These are phyloP conservation scores for Drosophila antonietae DNA, from an alignment of 2,888 invertebrate species.

Conservation along the genomic window DNA sequence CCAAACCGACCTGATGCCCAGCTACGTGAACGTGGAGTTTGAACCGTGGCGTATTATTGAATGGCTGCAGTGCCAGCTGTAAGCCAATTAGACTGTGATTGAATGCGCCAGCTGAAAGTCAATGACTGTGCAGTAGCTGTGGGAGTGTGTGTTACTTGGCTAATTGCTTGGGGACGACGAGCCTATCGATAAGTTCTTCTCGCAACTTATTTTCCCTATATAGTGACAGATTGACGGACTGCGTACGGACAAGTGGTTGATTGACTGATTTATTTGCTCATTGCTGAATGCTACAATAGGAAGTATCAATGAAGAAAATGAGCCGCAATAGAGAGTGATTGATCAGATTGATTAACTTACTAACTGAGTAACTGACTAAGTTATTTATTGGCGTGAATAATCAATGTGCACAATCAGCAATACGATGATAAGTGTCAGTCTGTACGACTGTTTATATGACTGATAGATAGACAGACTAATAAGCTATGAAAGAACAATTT, in stretches of 20 bases:
- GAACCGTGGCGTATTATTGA: constrained; percentile 34
- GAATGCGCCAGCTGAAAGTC: constrained; percentile 36
- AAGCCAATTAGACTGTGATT: constrained; percentile 60
- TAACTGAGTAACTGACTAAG: background rate
- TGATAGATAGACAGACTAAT: background rate
- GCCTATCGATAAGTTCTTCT: background rate
- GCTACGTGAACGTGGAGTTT: constrained; percentile 12
- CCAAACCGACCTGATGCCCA: background rate
- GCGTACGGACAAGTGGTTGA: no score
- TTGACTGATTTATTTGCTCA: background rate
- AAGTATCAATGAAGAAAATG: background rate
- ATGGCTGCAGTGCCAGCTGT: constrained; percentile 29
- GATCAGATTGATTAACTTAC: background rate
- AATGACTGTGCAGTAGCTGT: constrained; percentile 10
- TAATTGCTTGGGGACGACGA: constrained; percentile 29
- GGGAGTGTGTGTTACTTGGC: constrained; percentile 11
- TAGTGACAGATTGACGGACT: background rate
- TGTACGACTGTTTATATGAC: background rate
- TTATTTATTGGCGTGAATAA: background rate
- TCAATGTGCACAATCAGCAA: background rate
- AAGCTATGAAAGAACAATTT: background rate
- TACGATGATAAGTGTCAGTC: background rate
- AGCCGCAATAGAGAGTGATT: background rate
- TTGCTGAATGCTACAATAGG: background rate
- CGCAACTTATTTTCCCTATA: background rate